Evolutionary conservation across 2,113 vertebrate species (phyloP), one percentile per base, ranked within the genome.

Genomic region (Syngnathus typhle): DNA sequence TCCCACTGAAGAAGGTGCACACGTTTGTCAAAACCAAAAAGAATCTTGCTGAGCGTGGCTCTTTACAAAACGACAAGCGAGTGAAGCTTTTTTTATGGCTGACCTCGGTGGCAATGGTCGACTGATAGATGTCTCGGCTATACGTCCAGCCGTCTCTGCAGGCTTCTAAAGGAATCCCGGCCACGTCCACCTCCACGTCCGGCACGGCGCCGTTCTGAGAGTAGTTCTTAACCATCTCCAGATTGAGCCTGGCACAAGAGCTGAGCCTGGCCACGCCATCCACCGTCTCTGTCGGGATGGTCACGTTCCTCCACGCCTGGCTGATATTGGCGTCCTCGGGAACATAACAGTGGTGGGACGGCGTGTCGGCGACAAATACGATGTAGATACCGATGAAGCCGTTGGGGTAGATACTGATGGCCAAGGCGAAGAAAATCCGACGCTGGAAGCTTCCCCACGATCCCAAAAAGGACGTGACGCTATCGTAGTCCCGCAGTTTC

Each of bases 1-100:
- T 95, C 88, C 93, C 93, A 96, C 94, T 96, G 91, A 0, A 79
- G 80, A 69, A 65, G 21, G n/a, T 32, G n/a, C 7, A 32, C 41
- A 46, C 2, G 27, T 32, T 32, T 46, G 41, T 64, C 44, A 52
- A 52, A 52, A 32, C 27, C 27, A 3, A n/a, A 38, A 6, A 60
- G 10, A n/a, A n/a, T 2, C 9, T 12, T 61, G 9, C 13, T n/a
- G 15, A 43, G 23, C 23, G 23, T 23, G 23, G 23, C 23, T 23
- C 23, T 23, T 23, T 23, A 23, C 23, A 23, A 23, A 43, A 0
- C 6, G 37, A 10, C 59, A 4, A 32, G 3, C 27, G 3, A 60
- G 37, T 10, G 8, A 60, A 41, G 60, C 6, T 10, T 44, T 62
- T 21, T 62, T 23, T 23, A 23, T 43, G 0, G 6, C 85, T 84